These are phyloP conservation scores for Lordiphosa collinella DNA, from an alignment of 1,140 invertebrate species.

Conservation along the genomic window DNA sequence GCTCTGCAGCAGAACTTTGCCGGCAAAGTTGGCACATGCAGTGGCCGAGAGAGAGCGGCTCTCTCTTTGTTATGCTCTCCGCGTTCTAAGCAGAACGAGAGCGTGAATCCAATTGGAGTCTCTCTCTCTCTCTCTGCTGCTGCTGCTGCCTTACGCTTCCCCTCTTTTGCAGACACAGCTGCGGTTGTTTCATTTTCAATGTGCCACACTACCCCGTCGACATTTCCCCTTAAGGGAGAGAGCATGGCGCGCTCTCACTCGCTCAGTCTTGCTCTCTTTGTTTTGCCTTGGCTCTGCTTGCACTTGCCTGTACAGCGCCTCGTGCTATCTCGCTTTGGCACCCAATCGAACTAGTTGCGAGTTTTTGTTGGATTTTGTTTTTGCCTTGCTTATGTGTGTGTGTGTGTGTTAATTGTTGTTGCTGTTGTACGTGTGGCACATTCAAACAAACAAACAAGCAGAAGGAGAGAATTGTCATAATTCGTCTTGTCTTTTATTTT, in stretches of 20 bases:
- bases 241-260: conserved; percentile 5
- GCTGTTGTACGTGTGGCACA: conserved; percentile 17
- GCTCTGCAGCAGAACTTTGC: conserved; percentile 17
- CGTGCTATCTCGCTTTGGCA: conserved; percentile 43
- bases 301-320: conserved; percentile 22
- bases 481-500: conserved; percentile 3
- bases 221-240: conserved; percentile 21
- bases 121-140: conserved; percentile 17
- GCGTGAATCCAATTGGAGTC: conserved; percentile 22
- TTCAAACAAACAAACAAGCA: conserved; percentile 16
- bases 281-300: conserved; percentile 19
- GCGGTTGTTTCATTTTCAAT: conserved; percentile 9
- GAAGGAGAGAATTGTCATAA: too few species aligned
- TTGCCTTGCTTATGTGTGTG: conserved; percentile 7
- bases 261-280: conserved; percentile 3
- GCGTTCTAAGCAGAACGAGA: conserved; percentile 19
- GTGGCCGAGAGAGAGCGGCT: conserved; percentile 15
- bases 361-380: conserved; percentile 21
- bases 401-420: conserved; percentile 49
- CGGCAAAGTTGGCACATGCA: conserved; percentile 51
- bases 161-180: conserved; percentile 46
- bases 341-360: conserved; percentile 53
- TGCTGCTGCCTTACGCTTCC: conserved; percentile 9
- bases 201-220: conserved; percentile 24
- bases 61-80: conserved; percentile 1